Percentiles rank a stretch among this genome's conserved stretches.
These are phyloP conservation scores for Metacarcinus magister DNA, from an alignment of 2,888 invertebrate species.

Conservation along the genomic window DNA sequence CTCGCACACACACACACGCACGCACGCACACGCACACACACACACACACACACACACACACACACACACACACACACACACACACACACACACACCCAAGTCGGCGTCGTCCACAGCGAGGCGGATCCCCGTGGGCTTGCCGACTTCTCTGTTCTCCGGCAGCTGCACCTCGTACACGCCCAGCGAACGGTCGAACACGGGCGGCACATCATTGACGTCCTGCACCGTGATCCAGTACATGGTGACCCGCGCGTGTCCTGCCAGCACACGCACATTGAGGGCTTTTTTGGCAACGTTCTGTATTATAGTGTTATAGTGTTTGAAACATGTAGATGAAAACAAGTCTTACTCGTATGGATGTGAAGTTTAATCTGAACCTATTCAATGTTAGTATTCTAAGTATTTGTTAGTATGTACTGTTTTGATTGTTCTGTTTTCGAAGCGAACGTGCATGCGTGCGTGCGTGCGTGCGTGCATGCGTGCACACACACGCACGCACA, in stretches of 20 bases:
- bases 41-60: too few relatives aligned
- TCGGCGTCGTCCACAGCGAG: constrained; percentile 26
- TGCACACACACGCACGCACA: too few relatives aligned
- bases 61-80: not conserved
- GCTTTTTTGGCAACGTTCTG: not conserved
- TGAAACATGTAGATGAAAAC: too few relatives aligned
- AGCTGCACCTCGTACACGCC: constrained; percentile 38
- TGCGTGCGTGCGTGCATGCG: too few relatives aligned
- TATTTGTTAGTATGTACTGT: not conserved
- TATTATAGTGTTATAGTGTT: not conserved
- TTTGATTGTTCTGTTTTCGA: not conserved
- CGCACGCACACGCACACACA: too few relatives aligned
- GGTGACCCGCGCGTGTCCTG: not conserved
- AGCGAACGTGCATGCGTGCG: too few relatives aligned
- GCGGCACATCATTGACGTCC: not conserved
- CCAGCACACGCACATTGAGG: not conserved
- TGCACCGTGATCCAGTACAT: not conserved
- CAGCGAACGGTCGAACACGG: constrained; percentile 29
- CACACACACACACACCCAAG: not conserved
- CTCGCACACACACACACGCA: too few relatives aligned
- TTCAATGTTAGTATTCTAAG: too few relatives aligned
- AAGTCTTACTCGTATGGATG: not conserved
- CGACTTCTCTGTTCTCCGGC: constrained; percentile 80
- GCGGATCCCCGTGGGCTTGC: constrained; percentile 80
- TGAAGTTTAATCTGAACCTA: too few relatives aligned